A percentile compares a stretch with the other conserved stretches of the same genome.
Evolutionary conservation across 2,797 vertebrate species (phyloP).

Genomic region (Dendrocincla tyrannina): DNA sequence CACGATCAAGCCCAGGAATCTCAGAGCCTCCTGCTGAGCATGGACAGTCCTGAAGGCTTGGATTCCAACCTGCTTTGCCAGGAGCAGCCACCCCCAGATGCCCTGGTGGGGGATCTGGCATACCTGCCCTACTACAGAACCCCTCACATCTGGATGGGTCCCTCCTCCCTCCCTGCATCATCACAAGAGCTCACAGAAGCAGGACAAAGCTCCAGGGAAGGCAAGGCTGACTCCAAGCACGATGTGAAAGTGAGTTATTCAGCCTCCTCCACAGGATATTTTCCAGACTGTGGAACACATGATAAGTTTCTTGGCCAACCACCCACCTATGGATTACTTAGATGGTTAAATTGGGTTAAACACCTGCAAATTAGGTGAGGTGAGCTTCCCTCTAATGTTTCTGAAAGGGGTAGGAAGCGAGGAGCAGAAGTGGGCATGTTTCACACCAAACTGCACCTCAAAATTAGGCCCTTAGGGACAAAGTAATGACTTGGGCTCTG

Average conservation of each 20-base stretch:
- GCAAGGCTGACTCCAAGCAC: neutral
- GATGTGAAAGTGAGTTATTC: neutral
- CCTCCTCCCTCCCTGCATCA: neutral
- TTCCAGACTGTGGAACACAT: constrained; percentile 45
- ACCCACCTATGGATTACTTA: neutral
- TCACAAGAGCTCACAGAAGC: neutral
- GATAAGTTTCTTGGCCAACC: neutral
- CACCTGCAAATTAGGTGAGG: neutral
- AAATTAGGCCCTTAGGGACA: neutral
- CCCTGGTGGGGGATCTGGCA: neutral
- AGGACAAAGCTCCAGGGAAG: neutral
- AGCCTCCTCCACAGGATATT: neutral
- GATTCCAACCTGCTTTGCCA: neutral
- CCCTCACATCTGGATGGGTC: neutral
- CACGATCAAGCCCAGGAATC: neutral
- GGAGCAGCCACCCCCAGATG: neutral
- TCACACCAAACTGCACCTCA: too few relatives aligned
- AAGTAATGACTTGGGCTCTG: neutral
- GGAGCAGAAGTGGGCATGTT: neutral
- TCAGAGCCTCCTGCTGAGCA: neutral
- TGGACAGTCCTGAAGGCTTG: neutral
- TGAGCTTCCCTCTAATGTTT: neutral
- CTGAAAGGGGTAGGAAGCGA: neutral
- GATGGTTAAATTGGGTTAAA: neutral
- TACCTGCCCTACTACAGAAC: constrained; percentile 60